These are phyloP conservation scores for Stenotaenia linearis DNA, from an alignment of 2,888 invertebrate genomes.

Conservation along the genomic window DNA sequence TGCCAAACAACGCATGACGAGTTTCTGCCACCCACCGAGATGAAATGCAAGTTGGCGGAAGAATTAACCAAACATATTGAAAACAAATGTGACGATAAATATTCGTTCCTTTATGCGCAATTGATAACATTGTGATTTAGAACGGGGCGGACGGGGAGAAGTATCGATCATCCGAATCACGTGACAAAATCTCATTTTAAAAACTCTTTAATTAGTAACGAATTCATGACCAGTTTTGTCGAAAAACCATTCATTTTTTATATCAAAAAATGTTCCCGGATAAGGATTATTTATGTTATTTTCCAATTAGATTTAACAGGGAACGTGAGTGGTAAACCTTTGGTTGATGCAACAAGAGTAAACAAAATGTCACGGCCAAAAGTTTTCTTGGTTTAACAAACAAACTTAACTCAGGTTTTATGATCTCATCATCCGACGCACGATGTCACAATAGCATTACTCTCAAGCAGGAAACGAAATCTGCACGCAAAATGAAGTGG, in stretches of 20 bases:
- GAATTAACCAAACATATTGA: constrained; percentile 15
- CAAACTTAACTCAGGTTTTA: background rate
- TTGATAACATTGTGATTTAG: background rate
- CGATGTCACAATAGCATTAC: background rate
- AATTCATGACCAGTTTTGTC: background rate
- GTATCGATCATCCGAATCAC: background rate
- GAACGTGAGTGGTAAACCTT: too few relatives aligned
- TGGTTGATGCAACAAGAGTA: background rate
- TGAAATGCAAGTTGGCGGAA: constrained; percentile 11
- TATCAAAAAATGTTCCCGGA: too few relatives aligned
- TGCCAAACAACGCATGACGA: constrained; percentile 12
- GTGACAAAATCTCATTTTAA: background rate
- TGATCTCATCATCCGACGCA: background rate
- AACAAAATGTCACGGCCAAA: background rate
- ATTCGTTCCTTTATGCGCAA: background rate
- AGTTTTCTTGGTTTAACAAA: background rate
- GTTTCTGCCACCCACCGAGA: constrained; percentile 12
- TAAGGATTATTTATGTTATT: too few relatives aligned
- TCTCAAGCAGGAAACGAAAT: background rate
- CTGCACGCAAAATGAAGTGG: background rate
- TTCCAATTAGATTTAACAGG: too few relatives aligned
- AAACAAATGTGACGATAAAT: constrained; percentile 14
- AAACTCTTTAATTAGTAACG: background rate
- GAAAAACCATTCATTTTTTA: background rate
- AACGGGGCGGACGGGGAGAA: background rate